phyloP scores from a whole-genome alignment of 2,113 vertebrate genomes.

The Probosciger aterrimus region DNA sequence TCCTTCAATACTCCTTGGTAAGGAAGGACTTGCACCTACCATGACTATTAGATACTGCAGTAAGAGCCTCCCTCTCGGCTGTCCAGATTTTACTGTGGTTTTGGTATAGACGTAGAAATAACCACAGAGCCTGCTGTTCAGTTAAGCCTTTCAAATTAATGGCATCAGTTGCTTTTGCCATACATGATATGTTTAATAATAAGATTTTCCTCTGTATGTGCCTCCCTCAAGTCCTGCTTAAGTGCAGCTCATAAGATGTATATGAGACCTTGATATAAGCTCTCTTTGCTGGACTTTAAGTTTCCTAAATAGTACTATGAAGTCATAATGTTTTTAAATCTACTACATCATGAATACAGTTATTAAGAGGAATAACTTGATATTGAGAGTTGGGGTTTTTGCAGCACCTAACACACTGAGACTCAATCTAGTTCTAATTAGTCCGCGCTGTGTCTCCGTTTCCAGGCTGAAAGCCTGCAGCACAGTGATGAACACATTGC shows the following conservation, averaged over 20 bases:
- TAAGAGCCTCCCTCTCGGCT: not conserved
- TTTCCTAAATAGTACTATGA: not conserved
- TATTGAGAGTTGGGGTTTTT: not conserved
- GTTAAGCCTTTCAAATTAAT: not conserved
- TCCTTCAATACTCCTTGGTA: not conserved
- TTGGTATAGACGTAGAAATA: not conserved
- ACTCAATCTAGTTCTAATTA: not conserved
- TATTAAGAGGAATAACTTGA: not conserved
- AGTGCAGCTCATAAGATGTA: not conserved
- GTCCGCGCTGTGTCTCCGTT: not conserved
- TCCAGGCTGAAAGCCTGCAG: not conserved
- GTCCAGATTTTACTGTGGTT: not conserved
- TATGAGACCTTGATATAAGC: not conserved
- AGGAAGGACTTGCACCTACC: not conserved
- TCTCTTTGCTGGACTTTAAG: not conserved
- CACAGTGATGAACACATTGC: not conserved
- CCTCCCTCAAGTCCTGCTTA: not conserved
- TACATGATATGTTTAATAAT: not conserved
- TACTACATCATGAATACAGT: not conserved
- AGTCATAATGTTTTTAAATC: not conserved
- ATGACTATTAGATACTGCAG: not conserved
- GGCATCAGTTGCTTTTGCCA: not conserved
- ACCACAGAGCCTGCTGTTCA: not conserved
- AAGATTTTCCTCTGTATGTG: not conserved
- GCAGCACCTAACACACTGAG: not conserved